Conservation (phyloP, 2,797 vertebrate genomes). For the Melanotaenia nigrans region DNA sequence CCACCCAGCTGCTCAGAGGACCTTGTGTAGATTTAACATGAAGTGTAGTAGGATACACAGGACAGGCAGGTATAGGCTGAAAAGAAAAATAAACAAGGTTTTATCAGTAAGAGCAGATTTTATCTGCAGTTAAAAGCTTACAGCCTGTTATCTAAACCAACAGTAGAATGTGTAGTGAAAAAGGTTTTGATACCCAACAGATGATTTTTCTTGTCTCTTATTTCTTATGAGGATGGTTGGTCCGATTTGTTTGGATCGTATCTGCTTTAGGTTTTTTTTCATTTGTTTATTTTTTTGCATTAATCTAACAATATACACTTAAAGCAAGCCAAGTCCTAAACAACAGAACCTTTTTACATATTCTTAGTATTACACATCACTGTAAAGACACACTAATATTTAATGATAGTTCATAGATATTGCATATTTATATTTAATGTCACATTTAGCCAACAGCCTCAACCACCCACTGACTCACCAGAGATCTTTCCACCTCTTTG, state of each 20-base stretch:
- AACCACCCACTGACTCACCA: slow-evolving; percentile 50
- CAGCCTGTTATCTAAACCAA: slow-evolving; percentile 16
- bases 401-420: background rate
- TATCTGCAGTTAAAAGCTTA: slow-evolving; percentile 36
- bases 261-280: slow-evolving; percentile 17
- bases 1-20: background rate
- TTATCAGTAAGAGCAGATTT: slow-evolving; percentile 43
- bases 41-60: slow-evolving; percentile 15
- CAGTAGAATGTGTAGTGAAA: slow-evolving; percentile 17
- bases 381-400: slow-evolving; percentile 4
- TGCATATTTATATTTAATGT: slow-evolving; percentile 9
- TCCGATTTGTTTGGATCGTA: slow-evolving; percentile 35
- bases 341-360: background rate
- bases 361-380: background rate
- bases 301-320: background rate
- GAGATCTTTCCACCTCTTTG: slow-evolving; percentile 50
- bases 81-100: slow-evolving; percentile 16
- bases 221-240: slow-evolving; percentile 20
- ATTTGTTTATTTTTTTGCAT: background rate
- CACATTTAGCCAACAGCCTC: slow-evolving; percentile 29
- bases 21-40: slow-evolving; percentile 6
- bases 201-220: slow-evolving; percentile 27
- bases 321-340: background rate
- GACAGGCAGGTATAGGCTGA: background rate
- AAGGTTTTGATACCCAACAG: slow-evolving; percentile 23